Evolutionary conservation across 2,113 vertebrate species (phyloP).

Genomic region (Stigmatopora argus): DNA sequence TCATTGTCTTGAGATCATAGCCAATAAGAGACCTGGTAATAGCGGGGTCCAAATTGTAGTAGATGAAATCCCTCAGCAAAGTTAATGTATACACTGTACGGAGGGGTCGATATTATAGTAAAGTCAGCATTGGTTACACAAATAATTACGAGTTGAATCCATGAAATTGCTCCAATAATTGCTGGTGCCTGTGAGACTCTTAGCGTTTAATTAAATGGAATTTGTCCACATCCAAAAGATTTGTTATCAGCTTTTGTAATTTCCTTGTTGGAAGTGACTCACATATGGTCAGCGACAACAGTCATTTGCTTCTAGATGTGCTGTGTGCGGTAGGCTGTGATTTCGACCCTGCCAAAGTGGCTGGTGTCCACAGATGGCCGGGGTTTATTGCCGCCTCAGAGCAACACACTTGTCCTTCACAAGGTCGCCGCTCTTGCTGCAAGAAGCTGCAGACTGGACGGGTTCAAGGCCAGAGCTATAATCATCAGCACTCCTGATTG

Average conservation of each 20-base stretch:
- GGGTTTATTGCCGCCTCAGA: slow-evolving; percentile 45
- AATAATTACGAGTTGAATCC: neutral
- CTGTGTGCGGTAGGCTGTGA: slow-evolving; percentile 27
- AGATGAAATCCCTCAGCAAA: neutral
- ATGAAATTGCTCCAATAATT: slow-evolving; percentile 19
- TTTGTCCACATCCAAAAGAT: slow-evolving; percentile 21
- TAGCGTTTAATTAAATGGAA: slow-evolving; percentile 28
- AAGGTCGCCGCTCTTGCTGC: slow-evolving; percentile 54
- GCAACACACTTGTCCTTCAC: slow-evolving; percentile 44
- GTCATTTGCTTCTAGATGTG: slow-evolving; percentile 57
- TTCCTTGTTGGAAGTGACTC: slow-evolving; percentile 36
- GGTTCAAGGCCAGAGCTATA: slow-evolving; percentile 4
- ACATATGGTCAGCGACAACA: slow-evolving; percentile 47
- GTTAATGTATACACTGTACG: neutral
- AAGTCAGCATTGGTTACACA: slow-evolving; percentile 14
- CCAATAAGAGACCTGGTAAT: neutral
- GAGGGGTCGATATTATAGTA: slow-evolving; percentile 2
- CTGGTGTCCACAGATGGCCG: slow-evolving; percentile 61
- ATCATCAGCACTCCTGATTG: neutral
- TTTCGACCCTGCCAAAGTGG: slow-evolving; percentile 50
- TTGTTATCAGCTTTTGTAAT: slow-evolving; percentile 32
- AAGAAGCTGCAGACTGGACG: slow-evolving; percentile 16
- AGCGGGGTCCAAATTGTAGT: neutral
- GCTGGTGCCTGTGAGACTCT: slow-evolving; percentile 15
- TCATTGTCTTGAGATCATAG: neutral